These are phyloP conservation scores for Ovibos moschatus DNA, from an alignment of 2,113 vertebrate genomes.

Conservation along the genomic window DNA sequence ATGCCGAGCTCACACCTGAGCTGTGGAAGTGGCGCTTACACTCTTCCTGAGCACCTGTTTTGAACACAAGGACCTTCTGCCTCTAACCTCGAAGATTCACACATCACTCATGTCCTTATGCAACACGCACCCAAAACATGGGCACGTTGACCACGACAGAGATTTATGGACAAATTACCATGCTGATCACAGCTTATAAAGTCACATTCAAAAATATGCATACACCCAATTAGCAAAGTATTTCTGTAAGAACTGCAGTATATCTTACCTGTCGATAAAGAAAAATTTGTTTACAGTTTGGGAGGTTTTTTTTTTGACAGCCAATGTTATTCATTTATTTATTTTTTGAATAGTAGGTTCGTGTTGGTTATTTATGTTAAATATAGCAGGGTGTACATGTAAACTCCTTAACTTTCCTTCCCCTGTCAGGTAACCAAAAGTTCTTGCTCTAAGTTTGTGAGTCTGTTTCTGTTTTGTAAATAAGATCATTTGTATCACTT, in stretches of 20 bases:
- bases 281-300: background rate
- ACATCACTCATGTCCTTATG: background rate
- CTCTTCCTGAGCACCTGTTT: background rate
- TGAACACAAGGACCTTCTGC: background rate
- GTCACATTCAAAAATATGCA: background rate
- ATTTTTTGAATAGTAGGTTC: background rate
- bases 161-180: background rate
- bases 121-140: background rate
- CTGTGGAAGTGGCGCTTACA: background rate
- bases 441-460: background rate
- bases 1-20: background rate
- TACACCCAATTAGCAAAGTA: background rate
- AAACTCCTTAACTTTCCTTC: background rate
- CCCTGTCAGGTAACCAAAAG: background rate
- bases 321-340: background rate
- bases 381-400: background rate
- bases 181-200: background rate
- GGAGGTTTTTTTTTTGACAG: background rate
- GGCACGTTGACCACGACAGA: rapidly evolving
- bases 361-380: background rate
- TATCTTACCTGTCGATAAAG: background rate
- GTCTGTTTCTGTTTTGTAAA: background rate
- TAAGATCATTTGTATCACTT: background rate
- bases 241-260: background rate
- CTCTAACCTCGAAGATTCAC: background rate